phyloP scores from a whole-genome alignment of 2,888 invertebrate species.

The Stenotaenia linearis region DNA sequence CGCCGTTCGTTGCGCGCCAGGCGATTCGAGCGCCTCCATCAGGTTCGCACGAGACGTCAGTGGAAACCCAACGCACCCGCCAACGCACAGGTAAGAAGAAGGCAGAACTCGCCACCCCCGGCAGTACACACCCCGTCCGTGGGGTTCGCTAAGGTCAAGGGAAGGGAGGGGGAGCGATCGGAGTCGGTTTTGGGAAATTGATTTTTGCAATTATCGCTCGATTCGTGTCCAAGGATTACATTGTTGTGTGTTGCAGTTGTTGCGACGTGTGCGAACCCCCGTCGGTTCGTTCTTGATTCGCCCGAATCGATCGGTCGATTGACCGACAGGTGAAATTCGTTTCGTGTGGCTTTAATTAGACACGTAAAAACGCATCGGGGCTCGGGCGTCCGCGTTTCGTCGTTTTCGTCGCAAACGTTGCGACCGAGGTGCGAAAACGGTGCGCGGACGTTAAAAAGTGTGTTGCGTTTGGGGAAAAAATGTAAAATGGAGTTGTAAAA shows the following conservation, averaged over 20 bases:
- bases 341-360: background rate
- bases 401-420: too few relatives aligned
- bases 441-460: too few relatives aligned
- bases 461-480: too few relatives aligned
- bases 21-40: conserved; percentile 7
- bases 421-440: too few relatives aligned
- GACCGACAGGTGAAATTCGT: background rate
- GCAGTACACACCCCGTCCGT: background rate
- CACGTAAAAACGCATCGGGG: background rate
- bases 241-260: too few relatives aligned
- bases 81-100: conserved; percentile 2
- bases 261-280: background rate
- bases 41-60: background rate
- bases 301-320: background rate
- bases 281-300: background rate
- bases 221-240: too few relatives aligned
- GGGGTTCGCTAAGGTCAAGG: background rate
- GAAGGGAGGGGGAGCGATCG: background rate
- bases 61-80: conserved; percentile 3
- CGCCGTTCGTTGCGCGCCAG: background rate
- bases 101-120: background rate
- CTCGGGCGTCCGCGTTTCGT: too few relatives aligned
- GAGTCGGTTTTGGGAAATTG: background rate
- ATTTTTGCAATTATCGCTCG: background rate
- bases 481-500: too few relatives aligned